Conservation (phyloP, 1,140 invertebrate genomes). For the Ips nitidus region DNA sequence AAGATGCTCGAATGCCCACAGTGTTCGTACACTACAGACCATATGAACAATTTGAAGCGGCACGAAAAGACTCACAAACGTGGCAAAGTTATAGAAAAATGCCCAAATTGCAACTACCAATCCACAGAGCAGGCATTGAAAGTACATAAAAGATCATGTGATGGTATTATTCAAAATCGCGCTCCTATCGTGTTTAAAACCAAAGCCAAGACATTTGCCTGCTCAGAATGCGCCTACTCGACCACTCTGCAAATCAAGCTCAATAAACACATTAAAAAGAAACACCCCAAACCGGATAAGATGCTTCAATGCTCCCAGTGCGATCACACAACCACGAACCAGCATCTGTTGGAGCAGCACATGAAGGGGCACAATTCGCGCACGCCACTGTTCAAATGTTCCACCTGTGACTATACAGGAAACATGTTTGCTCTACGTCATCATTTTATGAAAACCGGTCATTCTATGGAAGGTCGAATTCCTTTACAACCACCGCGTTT, state of each 20-base stretch:
- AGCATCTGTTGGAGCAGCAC: not conserved
- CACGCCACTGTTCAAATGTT: conserved; percentile 3
- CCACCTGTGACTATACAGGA: not conserved
- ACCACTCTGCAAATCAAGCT: conserved; percentile 5
- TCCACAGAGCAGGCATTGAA: too few species aligned
- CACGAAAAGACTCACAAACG: too few species aligned
- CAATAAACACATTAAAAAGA: not conserved
- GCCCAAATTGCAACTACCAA: too few species aligned
- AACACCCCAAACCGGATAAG: not conserved
- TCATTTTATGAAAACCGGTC: not conserved
- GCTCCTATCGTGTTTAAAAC: not conserved
- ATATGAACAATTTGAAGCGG: too few species aligned
- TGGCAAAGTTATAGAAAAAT: too few species aligned
- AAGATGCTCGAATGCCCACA: too few species aligned
- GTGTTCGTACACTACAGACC: too few species aligned
- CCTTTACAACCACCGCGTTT: too few species aligned
- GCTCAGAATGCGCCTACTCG: not conserved
- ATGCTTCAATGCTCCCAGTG: not conserved
- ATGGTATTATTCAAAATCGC: not conserved
- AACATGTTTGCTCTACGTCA: not conserved
- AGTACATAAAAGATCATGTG: too few species aligned
- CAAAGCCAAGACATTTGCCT: not conserved
- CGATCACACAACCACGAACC: not conserved
- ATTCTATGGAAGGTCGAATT: not conserved
- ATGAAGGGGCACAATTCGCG: not conserved